Base-by-base conservation (phyloP, 2,113 vertebrate species). In the Dipodomys spectabilis region DNA sequence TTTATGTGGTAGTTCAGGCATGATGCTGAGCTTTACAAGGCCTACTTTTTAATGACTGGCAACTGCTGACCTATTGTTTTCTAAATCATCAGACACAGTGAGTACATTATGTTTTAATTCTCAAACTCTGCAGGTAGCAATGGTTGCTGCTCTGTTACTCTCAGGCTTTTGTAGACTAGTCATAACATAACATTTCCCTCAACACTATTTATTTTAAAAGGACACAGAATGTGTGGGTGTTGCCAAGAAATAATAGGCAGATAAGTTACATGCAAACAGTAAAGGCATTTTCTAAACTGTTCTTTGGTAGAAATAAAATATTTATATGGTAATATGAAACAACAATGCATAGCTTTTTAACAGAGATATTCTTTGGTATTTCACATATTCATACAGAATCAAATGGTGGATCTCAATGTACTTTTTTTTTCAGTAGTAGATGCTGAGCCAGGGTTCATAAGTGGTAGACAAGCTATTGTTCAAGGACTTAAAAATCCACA, bases 21-120 rank as follows among this genome's bases (percentile, higher is more conserved):
- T 67, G 62, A 30, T 94, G 94, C 79, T 69, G 0, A 4, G 44
- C 67, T 88, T 72, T 88, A 64, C 80, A 88, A 82, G 62, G 27
- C 39, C 92, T 96, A 73, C 73, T 93, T 57, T 71, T 90, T 83
- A 90, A 95, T 91, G 95, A 91, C 89, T 92, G 74, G 75, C 68
- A 96, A 92, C 83, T 88, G 94, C 96, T 96, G 94, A 97, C 94
- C 97, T 96, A 78, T 94, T 95, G 79, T 67, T 87, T 95, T 32
- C 32, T 77, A 92, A 73, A 88, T 79, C 39, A 64, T 88, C 91
- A 0, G 13, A 23, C 15, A 86, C 81, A 97, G 92, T 73, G 8
- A 77, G 92, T 71, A 45, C 75, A 89, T 91, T 95, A 84, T 80
- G 73, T 49, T 62, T 95, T 81, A 88, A 94, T 90, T 94, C 90